phyloP scores from a whole-genome alignment of 2,113 vertebrate genomes.

The Colistium nudipinnis region DNA sequence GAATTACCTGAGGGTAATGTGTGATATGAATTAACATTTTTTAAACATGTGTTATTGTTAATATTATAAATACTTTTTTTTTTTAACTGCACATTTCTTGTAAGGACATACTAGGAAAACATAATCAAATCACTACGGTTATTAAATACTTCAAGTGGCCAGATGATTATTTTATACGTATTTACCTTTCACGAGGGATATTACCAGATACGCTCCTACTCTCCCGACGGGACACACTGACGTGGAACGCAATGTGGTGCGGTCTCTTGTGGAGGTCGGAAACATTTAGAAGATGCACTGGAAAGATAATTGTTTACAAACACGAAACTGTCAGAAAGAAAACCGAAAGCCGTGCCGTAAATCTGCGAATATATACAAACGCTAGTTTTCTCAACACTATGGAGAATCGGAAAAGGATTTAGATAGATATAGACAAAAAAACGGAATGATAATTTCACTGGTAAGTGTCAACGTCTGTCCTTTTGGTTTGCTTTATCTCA shows the following conservation, averaged over 20 bases:
- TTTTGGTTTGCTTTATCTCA: slow-evolving; percentile 2
- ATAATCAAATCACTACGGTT: not conserved
- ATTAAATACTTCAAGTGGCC: too few relatives aligned
- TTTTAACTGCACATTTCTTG: too few relatives aligned
- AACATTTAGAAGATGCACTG: slow-evolving; percentile 51
- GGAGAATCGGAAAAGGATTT: not conserved
- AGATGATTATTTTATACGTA: not conserved
- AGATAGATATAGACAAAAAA: not conserved
- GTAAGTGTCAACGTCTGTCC: slow-evolving; percentile 42
- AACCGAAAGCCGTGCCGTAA: not conserved
- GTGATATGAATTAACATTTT: too few relatives aligned
- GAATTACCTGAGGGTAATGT: too few relatives aligned
- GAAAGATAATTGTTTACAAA: slow-evolving; percentile 71
- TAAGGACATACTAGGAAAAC: not conserved
- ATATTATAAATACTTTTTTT: too few relatives aligned
- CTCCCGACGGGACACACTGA: not conserved
- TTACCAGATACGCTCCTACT: not conserved
- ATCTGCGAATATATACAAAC: not conserved
- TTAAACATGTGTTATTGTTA: too few relatives aligned
- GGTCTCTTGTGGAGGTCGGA: slow-evolving; percentile 59
- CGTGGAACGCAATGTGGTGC: slow-evolving; percentile 39
- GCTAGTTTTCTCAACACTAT: not conserved
- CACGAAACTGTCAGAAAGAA: slow-evolving; percentile 25
- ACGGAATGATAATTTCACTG: not conserved
- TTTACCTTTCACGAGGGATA: not conserved